Conservation (phyloP, 2,113 vertebrate species). For the Peucedramus taeniatus region DNA sequence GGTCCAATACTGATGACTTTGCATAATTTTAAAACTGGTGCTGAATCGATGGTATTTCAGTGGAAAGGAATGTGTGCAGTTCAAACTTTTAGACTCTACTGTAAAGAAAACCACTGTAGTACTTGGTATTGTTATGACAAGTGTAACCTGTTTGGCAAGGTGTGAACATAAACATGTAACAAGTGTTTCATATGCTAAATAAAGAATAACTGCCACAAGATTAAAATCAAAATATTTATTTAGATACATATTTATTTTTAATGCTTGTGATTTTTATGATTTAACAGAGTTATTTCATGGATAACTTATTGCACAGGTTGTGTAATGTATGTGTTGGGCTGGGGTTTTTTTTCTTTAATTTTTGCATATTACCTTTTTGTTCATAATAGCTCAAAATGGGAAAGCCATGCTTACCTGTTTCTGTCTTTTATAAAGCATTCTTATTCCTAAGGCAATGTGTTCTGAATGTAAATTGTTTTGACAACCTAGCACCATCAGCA, state of each 20-base stretch:
- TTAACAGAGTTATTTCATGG: constrained; percentile 37
- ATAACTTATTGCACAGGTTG: constrained; percentile 36
- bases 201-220: constrained; percentile 66
- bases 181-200: constrained; percentile 61
- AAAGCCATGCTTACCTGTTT: constrained; percentile 43
- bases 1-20: background rate
- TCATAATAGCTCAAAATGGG: background rate
- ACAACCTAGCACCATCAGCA: constrained; percentile 72
- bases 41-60: constrained; percentile 26
- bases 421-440: constrained; percentile 25
- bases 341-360: background rate
- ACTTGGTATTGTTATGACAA: constrained; percentile 63
- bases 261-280: constrained; percentile 59
- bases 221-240: constrained; percentile 68
- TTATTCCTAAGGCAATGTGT: constrained; percentile 34
- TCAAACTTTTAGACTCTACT: background rate
- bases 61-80: background rate
- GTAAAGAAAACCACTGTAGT: constrained; percentile 55
- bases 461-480: constrained; percentile 63
- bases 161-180: constrained; percentile 62
- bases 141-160: constrained; percentile 52
- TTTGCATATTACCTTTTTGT: constrained; percentile 13
- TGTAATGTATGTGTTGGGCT: constrained; percentile 22
- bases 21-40: background rate
- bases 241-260: constrained; percentile 59